Evolutionary conservation across 2,113 vertebrate species (phyloP), one percentile per base, ranked within the genome.

Genomic region (Tyrannus savana): DNA sequence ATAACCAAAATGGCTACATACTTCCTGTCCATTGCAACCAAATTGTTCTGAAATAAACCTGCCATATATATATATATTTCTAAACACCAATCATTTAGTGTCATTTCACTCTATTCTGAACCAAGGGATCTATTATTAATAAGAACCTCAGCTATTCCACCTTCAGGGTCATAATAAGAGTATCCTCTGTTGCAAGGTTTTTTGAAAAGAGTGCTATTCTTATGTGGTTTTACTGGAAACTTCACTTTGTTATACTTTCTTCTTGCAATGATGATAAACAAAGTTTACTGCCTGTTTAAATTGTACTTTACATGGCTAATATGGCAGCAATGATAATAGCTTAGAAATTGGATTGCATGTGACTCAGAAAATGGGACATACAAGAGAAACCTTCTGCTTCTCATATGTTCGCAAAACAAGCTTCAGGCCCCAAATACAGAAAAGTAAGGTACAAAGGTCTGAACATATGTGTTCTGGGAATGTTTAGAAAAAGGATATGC

Each of bases 361-460:
- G 39, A 91, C 35, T 71, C 46, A n/a, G n/a, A 80, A 93, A 95
- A 52, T 63, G 75, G 84, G 68, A 90, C 75, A 86, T 16, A 21
- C 3, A 28, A 94, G 35, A 6, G 1, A 93, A 90, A 88, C 52
- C 42, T 92, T 78, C 80, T 94, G 90, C 39, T 86, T 77, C 60
- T 90, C 58, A 5, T 56, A 58, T 52, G 56, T 90, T 90, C 93
- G 47, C 73, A 91, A 95, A 96, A 91, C 77, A 96, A 93, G 74
- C 74, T 96, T 68, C 52, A 62, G 68, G 77, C 9, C 27, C 60
- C 62, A 93, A 95, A 71, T 87, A 84, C 5, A 89, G 77, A 89
- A 89, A 82, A 94, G 75, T 11, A 76, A 95, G 84, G 84, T 71
- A 91, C 19, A 73, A 77, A 94, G 69, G 66, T 81, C 84, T 91